Evolutionary conservation across 2,113 vertebrate genomes (phyloP).

Genomic region (Cervus canadensis): DNA sequence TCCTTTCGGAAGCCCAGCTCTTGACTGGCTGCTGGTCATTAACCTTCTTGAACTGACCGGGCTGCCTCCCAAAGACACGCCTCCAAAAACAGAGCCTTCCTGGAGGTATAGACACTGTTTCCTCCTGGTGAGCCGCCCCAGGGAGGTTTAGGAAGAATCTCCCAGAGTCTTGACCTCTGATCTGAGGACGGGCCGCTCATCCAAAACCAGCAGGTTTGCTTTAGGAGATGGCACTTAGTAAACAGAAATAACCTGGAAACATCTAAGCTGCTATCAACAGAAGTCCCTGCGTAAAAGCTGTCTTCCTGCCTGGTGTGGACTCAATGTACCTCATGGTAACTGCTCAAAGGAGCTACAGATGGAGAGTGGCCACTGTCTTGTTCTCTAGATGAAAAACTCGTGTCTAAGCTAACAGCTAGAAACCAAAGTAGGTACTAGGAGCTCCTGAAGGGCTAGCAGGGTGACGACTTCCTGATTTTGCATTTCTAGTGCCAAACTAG

Average conservation of each 20-base stretch:
- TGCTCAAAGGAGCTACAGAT: too few species aligned
- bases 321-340: accelerated
- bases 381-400: neutral
- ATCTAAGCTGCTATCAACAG: neutral
- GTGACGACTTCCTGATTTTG: neutral
- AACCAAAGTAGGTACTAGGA: neutral
- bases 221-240: neutral
- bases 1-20: neutral
- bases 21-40: neutral
- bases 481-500: neutral
- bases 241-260: neutral
- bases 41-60: neutral
- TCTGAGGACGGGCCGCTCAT: neutral
- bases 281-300: neutral
- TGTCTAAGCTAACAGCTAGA: neutral
- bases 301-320: neutral
- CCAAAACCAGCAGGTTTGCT: neutral
- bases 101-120: neutral
- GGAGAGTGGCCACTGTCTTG: neutral
- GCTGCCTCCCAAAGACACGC: accelerated
- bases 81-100: neutral
- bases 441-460: neutral
- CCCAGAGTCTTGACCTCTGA: neutral
- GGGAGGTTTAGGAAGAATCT: neutral
- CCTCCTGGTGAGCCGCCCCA: accelerated